phyloP scores from a whole-genome alignment of 2,888 invertebrate species.

The Elysia crispata region DNA sequence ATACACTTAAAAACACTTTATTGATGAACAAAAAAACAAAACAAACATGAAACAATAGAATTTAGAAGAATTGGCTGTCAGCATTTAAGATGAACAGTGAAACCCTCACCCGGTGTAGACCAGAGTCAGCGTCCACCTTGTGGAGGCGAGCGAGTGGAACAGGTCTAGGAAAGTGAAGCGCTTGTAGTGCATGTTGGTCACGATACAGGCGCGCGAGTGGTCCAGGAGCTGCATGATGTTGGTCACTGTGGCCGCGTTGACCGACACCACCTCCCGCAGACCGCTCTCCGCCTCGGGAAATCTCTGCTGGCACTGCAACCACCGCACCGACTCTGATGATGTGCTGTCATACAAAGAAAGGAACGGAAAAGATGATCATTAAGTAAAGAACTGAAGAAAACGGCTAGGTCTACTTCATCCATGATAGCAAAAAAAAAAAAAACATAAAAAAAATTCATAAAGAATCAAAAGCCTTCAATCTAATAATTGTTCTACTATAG shows the following conservation, averaged over 20 bases:
- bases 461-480: too few species aligned
- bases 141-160: constrained; percentile 58
- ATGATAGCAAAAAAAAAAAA: too few species aligned
- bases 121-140: constrained; percentile 62
- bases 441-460: too few species aligned
- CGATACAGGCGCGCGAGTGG: constrained; percentile 61
- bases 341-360: constrained; percentile 52
- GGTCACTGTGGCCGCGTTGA: constrained; percentile 62
- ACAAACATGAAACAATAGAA: too few species aligned
- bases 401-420: too few species aligned
- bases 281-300: constrained; percentile 64
- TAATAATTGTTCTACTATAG: too few species aligned
- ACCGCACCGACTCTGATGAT: constrained; percentile 66
- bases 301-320: constrained; percentile 65
- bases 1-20: too few species aligned
- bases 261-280: constrained; percentile 65
- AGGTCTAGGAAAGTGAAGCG: constrained; percentile 64
- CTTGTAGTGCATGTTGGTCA: constrained; percentile 66
- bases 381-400: too few species aligned
- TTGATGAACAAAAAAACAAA: too few species aligned
- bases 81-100: background rate
- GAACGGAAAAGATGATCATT: too few species aligned
- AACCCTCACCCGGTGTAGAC: constrained; percentile 62
- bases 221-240: constrained; percentile 65
- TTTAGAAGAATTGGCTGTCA: too few species aligned